Base-by-base conservation (phyloP, 2,113 vertebrate genomes). In the Nycticorax nycticorax region DNA sequence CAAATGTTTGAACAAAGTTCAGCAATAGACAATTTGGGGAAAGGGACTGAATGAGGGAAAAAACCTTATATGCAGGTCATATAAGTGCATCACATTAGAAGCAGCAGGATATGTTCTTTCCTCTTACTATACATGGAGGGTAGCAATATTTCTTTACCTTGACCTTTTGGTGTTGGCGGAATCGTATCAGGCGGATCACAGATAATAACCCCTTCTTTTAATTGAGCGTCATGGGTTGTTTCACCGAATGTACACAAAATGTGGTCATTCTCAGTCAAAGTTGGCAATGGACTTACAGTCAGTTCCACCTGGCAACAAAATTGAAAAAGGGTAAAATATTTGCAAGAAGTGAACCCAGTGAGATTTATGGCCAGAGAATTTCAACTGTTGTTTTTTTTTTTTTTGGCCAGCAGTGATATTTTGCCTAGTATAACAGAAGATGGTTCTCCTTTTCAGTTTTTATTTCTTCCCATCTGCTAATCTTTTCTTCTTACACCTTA, bases 211-310 rank as follows among this genome's bases (percentile, higher is more conserved):
- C 96, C 97, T 3, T 97, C 94, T 27, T 93, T 60, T 35, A 98
- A 11, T 1, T 84, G 41, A 56, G 97, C 97, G 0, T 35, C 3
- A 32, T 84, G 92, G 0, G 59, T 39, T 1, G 86, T 96, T 41
- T 95, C 96, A 14, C 98, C 98, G 26, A 98, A 98, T 3, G 94
- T 92, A 74, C 98, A 99, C 14, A 73, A 95, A 68, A 99, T 74
- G 8, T 68, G 6, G 9, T 98, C 98, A 17, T 73, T 75, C 6
- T 53, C 28, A 4, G 85, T 90, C 94, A 98, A 93, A 59, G 93
- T 12, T 22, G 98, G 98, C 24, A 98, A 80, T 1, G 98, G 98
- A 28, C 96, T 97, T 89, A 98, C 85, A 9, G 96, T 98, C 96
- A 99, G 97, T 79, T 95, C 93, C 52, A 98, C 98, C 98, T 98